A percentile compares a stretch with the other conserved stretches of the same genome.
Conservation (phyloP, 2,113 vertebrate species). For the Hyla sarda region DNA sequence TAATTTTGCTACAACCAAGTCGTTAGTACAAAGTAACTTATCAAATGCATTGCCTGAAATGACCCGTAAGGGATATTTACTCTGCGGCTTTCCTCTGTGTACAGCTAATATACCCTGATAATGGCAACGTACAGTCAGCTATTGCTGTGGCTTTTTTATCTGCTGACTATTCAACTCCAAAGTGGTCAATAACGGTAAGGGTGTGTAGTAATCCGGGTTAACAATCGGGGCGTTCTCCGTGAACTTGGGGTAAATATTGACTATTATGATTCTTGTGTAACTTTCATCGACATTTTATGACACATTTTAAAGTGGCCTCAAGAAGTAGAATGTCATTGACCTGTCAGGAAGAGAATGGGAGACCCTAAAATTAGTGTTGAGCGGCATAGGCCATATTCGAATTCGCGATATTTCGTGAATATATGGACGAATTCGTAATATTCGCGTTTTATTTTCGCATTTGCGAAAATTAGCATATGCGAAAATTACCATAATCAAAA, state of each 20-base stretch:
- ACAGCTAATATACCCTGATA: constrained; percentile 9
- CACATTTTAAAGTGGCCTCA: neutral
- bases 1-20: neutral
- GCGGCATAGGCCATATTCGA: too few species aligned
- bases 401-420: too few species aligned
- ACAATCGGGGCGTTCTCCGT: neutral
- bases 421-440: too few species aligned
- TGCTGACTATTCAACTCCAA: neutral
- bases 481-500: too few species aligned
- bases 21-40: neutral
- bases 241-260: neutral
- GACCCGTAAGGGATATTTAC: neutral
- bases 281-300: neutral
- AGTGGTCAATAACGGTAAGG: constrained; percentile 43
- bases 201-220: neutral
- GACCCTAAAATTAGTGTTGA: too few species aligned
- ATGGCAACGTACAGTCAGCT: neutral
- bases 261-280: neutral
- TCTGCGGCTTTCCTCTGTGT: constrained; percentile 1
- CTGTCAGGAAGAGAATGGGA: too few species aligned
- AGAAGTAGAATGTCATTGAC: neutral
- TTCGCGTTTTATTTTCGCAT: too few species aligned
- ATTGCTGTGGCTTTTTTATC: constrained; percentile 51
- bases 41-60: neutral
- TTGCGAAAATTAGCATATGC: too few species aligned